Base-by-base conservation (phyloP, 2,797 vertebrate species). In the Bradypus variegatus region DNA sequence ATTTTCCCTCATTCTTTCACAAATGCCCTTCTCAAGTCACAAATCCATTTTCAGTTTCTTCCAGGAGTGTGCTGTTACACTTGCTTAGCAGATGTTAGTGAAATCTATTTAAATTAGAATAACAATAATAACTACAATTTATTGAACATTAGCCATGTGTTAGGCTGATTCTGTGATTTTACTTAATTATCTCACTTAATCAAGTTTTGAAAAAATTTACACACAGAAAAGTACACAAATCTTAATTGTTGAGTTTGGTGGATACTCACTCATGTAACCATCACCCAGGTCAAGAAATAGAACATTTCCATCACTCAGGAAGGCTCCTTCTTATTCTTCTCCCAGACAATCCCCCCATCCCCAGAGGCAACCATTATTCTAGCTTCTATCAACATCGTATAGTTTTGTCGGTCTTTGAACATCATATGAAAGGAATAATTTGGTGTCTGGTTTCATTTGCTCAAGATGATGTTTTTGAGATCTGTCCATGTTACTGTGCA, bases 131-230 rank as follows among this genome's bases (percentile, higher is more conserved):
- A 29, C 48, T 83, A 55, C 85, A 80, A 86, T 93, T 80, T 92
- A 84, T 89, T 85, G 87, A 86, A 82, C 31, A 69, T 77, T 6
- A 70, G 53, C 8, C 36, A 67, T 27, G 2, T 94, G 9, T 76
- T 67, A 93, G 50, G 38, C 48, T 92, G n/a, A 89, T 90, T 91
- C 69, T 76, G 58, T 87, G 50, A 95, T 85, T 89, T 86, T 72
- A 83, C 41, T 82, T 70, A 82, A 48, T 69, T 65, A 69, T 76
- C 55, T 10, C 29, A 48, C 64, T 89, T 79, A 89, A 70, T 91
- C 53, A 12, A 50, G 23, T 58, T 80, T 94, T 93, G 53, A 15
- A 78, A 82, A 70, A 82, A 86, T 92, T 91, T 80, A 55, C 10
- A 65, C 53, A 41, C 31, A 81, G 16, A 85, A 94, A 86, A 90